Evolutionary conservation across 1,140 invertebrate genomes (phyloP), one percentile per base, ranked within the genome.

Genomic region (Drosophila arawakana): DNA sequence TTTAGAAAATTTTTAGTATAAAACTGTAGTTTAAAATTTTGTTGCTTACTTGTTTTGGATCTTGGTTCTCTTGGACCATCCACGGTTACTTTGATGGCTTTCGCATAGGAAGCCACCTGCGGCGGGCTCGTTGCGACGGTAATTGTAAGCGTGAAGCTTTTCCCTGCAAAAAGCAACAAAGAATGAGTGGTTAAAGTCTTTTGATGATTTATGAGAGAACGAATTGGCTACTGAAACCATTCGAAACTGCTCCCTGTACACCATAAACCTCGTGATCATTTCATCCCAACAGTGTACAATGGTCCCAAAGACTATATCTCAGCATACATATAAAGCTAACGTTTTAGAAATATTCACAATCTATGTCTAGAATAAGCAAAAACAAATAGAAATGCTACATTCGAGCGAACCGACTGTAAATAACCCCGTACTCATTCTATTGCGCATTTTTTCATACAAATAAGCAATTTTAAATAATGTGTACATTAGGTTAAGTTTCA

Each of bases 11-110:
- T 30, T n/a, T 35, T 60, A 15, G 37, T 50, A 37, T 43, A 35
- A 39, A 78, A 75, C 71, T 78, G 18, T 2, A 21, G 18, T 21
- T 21, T 21, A 54, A 71, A 43, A 63, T 39, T 15, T 43, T 35
- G 43, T 47, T 78, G 97, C 97, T 98, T 96, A 98, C 98, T 97
- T 92, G 97, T 97, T 95, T 99, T 99, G 66, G 97, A 98, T 91
- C 98, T 94, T 1, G 98, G 98, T 92, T 99, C 98, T 83, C 98
- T 93, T 1, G 98, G 98, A 81, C 98, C 98, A 93, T 99, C 98
- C 30, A 99, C 98, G 35, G 98, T 99, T 44, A 99, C 98, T 95
- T 99, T 99, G 93, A 99, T 99, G 49, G 98, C 98, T 94, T 99
- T 98, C 81, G 95, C 96, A 93, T 99, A 99, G 15, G 98, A 98